phyloP scores from a whole-genome alignment of 2,113 vertebrate species.

The Grus americana region DNA sequence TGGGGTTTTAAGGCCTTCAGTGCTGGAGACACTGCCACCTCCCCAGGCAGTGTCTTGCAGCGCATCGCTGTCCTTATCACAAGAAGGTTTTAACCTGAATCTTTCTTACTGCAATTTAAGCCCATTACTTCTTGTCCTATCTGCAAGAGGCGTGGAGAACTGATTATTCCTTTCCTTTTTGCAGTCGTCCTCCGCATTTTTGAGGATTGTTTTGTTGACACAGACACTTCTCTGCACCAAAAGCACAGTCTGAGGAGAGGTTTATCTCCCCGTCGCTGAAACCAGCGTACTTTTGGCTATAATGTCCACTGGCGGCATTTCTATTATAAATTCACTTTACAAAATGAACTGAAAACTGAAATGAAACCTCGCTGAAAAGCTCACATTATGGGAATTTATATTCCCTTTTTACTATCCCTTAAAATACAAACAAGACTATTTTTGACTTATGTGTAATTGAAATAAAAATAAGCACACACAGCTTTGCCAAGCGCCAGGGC shows the following conservation, averaged over 20 bases:
- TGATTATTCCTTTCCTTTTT: slow-evolving; percentile 46
- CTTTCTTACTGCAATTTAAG: slow-evolving; percentile 30
- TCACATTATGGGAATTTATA: slow-evolving; percentile 27
- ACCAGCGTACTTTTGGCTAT: background rate
- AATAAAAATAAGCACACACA: background rate
- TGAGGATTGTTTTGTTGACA: slow-evolving; percentile 32
- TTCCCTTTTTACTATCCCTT: slow-evolving; percentile 9
- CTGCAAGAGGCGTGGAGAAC: background rate
- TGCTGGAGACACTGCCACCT: background rate
- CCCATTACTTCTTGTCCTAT: slow-evolving; percentile 29
- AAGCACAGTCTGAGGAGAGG: background rate
- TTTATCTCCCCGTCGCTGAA: slow-evolving; percentile 25
- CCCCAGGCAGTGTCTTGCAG: slow-evolving; percentile 8
- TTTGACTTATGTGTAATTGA: slow-evolving; percentile 3
- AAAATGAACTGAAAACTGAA: slow-evolving; percentile 20
- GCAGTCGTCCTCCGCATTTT: background rate
- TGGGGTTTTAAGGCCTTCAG: background rate
- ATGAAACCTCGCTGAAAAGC: slow-evolving; percentile 18
- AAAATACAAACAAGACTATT: slow-evolving; percentile 31
- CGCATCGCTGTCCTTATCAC: background rate
- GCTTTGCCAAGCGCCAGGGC: background rate
- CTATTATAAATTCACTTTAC: background rate
- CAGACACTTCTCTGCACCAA: background rate
- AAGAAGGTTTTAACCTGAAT: slow-evolving; percentile 2
- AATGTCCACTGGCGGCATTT: background rate